Percentiles rank a stretch among this genome's conserved stretches.
Evolutionary conservation across 1,140 invertebrate genomes (phyloP).

Genomic region (Diachasma alloeum): DNA sequence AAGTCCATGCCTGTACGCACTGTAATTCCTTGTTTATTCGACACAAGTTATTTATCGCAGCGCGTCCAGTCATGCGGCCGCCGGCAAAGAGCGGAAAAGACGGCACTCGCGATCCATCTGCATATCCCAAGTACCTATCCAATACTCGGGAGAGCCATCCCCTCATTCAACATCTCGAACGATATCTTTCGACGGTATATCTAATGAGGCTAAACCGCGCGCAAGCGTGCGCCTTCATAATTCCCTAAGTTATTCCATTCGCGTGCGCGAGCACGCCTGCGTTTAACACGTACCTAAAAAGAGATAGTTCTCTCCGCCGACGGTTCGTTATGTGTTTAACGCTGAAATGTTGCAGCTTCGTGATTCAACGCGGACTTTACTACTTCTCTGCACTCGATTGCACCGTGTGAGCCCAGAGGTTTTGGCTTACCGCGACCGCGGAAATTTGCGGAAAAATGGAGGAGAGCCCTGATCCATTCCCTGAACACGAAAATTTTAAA

Average conservation of each 20-base stretch:
- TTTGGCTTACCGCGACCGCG: neutral
- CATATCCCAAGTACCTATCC: no score
- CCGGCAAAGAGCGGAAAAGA: neutral
- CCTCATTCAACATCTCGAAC: neutral
- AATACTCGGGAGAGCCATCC: no score
- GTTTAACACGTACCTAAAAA: slow-evolving; percentile 41
- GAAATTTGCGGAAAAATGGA: neutral
- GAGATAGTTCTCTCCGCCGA: slow-evolving; percentile 32
- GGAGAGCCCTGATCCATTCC: no score
- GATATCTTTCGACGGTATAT: slow-evolving; percentile 58
- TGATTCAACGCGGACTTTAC: slow-evolving; percentile 25
- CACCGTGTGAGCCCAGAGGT: neutral
- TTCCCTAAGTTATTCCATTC: slow-evolving; percentile 64
- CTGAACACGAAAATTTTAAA: no score
- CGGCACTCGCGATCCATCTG: no score
- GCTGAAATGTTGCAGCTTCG: slow-evolving; percentile 47
- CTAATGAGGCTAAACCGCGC: slow-evolving; percentile 64
- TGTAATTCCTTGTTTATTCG: slow-evolving; percentile 12
- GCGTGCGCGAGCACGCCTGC: slow-evolving; percentile 48
- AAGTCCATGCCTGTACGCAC: neutral
- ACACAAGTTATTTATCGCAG: neutral
- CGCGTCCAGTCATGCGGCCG: neutral
- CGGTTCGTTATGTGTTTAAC: slow-evolving; percentile 29
- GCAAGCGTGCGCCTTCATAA: slow-evolving; percentile 61
- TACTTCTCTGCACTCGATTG: neutral